phyloP scores from a whole-genome alignment of 2,888 invertebrate species.

The Thera obeliscata region DNA sequence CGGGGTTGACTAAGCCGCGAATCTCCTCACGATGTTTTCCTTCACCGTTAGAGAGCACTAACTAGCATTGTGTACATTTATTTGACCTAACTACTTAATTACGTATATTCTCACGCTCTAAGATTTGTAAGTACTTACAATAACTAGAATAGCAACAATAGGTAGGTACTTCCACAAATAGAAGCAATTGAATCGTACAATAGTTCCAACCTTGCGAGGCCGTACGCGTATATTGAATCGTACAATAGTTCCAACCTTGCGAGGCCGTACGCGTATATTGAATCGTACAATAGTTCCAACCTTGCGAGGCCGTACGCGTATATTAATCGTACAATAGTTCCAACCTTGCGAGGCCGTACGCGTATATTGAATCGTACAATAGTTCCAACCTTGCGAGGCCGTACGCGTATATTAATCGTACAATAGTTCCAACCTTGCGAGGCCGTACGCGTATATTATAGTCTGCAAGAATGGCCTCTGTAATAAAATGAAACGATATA shows the following conservation, averaged over 20 bases:
- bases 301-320: not conserved
- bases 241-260: too few relatives aligned
- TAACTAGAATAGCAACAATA: not conserved
- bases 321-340: not conserved
- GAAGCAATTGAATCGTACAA: not conserved
- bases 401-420: too few relatives aligned
- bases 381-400: not conserved
- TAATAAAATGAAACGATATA: slow-evolving; percentile 36
- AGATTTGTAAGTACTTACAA: too few relatives aligned
- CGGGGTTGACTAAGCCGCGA: too few relatives aligned
- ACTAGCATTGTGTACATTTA: too few relatives aligned
- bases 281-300: too few relatives aligned
- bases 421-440: not conserved
- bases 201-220: not conserved
- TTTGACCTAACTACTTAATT: too few relatives aligned
- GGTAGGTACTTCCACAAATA: not conserved
- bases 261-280: not conserved
- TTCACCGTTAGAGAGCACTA: too few relatives aligned
- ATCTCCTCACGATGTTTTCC: too few relatives aligned
- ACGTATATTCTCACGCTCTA: too few relatives aligned
- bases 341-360: too few relatives aligned
- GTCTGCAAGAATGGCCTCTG: slow-evolving; percentile 25
- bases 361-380: not conserved
- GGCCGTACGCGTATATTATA: not conserved
- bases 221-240: too few relatives aligned